Base-by-base conservation (phyloP, 2,113 vertebrate species). In the Pantherophis guttatus region DNA sequence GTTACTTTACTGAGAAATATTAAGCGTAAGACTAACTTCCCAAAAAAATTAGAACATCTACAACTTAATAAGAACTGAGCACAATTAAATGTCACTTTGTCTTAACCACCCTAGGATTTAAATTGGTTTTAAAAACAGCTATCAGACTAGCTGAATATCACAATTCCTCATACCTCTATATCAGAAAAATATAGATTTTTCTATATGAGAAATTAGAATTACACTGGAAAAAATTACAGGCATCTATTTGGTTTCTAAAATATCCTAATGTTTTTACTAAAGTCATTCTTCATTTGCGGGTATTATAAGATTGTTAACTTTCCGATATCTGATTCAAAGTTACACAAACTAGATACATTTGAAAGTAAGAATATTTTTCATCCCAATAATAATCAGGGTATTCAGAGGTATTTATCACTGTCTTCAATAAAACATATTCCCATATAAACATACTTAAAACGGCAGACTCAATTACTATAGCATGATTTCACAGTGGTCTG, bases 241-340 rank as follows among this genome's bases (percentile, higher is more conserved):
- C 29, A 53, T 59, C 13, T 90, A 65, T 13, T 6, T 13, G 29
- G 85, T 91, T 6, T 87, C 70, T 29, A 65, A 86, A 86, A 90
- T 26, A 86, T 33, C 3, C n/a, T 86, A 59, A 59, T 11, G 58
- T 39, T 81, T 15, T 29, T 33, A 3, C 1, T 17, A 86, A 86
- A 90, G 10, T 26, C 86, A 50, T 53, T 15, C 13, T 65, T 96
- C 54, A 91, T 88, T 85, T 94, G 91, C 92, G 81, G 87, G 92
- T 91, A 81, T 86, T 95, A 53, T 92, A 89, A 89, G 94, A 89
- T 81, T 62, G 94, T 93, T 94, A 95, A 39, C 89, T 97, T 95
- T 95, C 95, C 95, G 94, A 93, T 90, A 97, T 95, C 92, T 96
- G 95, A 97, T 94, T 95, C 96, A 97, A 96, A 97, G 96, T 97